Conservation (phyloP, 2,113 vertebrate species). For the Propithecus coquereli region DNA sequence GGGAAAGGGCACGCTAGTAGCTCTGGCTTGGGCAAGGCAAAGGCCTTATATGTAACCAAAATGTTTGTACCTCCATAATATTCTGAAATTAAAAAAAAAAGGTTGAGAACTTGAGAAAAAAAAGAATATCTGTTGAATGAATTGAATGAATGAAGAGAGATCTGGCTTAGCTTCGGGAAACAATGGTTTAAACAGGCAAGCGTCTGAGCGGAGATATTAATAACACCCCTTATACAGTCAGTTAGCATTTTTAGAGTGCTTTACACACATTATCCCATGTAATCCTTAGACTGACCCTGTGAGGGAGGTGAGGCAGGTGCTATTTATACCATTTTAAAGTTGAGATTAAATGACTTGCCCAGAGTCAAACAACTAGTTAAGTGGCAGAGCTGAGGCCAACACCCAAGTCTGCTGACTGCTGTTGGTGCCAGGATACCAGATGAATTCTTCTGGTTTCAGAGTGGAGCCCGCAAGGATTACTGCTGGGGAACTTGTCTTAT, state of each 20-base stretch:
- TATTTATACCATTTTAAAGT: conserved; percentile 5
- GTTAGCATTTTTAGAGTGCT: conserved; percentile 3
- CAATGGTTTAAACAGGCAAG: background rate
- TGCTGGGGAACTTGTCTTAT: background rate
- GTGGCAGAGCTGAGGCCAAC: background rate
- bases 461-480: background rate
- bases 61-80: too few relatives aligned
- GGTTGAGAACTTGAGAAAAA: too few relatives aligned
- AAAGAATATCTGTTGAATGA: background rate
- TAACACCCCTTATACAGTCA: background rate
- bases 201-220: background rate
- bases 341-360: conserved; percentile 6
- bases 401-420: background rate
- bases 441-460: background rate
- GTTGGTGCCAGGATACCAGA: background rate
- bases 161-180: background rate
- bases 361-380: background rate
- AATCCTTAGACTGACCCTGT: background rate
- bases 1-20: too few relatives aligned
- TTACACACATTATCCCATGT: background rate
- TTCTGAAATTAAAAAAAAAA: too few relatives aligned
- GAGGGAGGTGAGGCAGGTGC: background rate
- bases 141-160: background rate
- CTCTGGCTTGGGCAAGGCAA: too few relatives aligned
- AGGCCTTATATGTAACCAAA: too few relatives aligned